phyloP scores from a whole-genome alignment of 2,888 invertebrate genomes.

The Rugalucina vietnamica region DNA sequence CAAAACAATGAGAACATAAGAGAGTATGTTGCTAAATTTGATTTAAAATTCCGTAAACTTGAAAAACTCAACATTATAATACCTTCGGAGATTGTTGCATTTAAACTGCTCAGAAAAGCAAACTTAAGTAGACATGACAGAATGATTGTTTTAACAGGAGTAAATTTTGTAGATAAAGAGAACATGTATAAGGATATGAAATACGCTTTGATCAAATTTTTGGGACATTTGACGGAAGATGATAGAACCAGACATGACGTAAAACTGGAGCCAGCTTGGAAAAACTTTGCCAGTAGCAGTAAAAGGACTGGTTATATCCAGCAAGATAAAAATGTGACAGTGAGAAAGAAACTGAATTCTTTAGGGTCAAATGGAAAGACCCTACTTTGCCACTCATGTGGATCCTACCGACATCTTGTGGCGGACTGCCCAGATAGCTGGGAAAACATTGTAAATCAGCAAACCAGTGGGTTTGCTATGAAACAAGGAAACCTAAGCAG shows the following conservation, averaged over 20 bases:
- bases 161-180: not conserved
- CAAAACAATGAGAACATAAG: too few relatives aligned
- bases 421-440: too few relatives aligned
- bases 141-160: not conserved
- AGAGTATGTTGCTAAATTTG: too few relatives aligned
- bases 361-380: not conserved
- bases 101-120: not conserved
- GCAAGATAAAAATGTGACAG: not conserved
- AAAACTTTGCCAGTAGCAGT: not conserved
- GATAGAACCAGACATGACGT: not conserved
- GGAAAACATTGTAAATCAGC: too few relatives aligned
- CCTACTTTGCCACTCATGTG: not conserved
- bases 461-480: too few relatives aligned
- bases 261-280: too few relatives aligned
- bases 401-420: too few relatives aligned
- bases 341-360: not conserved
- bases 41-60: too few relatives aligned
- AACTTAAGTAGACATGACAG: not conserved
- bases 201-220: not conserved
- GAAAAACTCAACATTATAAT: too few relatives aligned
- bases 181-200: not conserved
- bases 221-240: not conserved
- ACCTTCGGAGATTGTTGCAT: too few relatives aligned
- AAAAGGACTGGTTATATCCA: not conserved
- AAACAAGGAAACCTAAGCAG: too few relatives aligned